Evolutionary conservation across 1,140 invertebrate species (phyloP).

Genomic region (Marisa cornuarietis): DNA sequence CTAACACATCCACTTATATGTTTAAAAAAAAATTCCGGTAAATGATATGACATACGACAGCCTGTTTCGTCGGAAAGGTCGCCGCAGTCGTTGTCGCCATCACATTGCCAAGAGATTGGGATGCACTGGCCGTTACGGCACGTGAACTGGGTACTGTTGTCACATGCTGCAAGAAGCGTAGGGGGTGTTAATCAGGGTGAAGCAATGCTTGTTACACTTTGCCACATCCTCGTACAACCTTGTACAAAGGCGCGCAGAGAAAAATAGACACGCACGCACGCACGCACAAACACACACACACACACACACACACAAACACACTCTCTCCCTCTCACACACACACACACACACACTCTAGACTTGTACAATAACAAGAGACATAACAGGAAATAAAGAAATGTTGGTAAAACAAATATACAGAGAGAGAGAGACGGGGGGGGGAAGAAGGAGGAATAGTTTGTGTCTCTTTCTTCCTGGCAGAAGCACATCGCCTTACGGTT

Average conservation of each 20-base stretch:
- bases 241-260: no score
- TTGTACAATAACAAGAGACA: background rate
- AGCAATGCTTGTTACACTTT: background rate
- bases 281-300: slow-evolving; percentile 7
- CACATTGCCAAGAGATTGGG: slow-evolving; percentile 72
- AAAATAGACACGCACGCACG: no score
- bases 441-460: background rate
- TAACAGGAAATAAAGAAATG: no score
- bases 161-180: slow-evolving; percentile 74
- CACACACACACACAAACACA: background rate
- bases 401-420: background rate
- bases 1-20: no score
- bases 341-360: background rate
- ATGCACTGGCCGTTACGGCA: slow-evolving; percentile 83
- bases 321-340: no score
- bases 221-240: background rate
- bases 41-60: slow-evolving; percentile 46
- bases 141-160: slow-evolving; percentile 85
- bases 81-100: slow-evolving; percentile 61
- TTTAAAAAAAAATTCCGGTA: background rate
- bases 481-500: no score
- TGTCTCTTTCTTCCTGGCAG: no score
- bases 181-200: background rate
- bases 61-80: slow-evolving; percentile 58
- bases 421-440: background rate